Percentiles rank a stretch among this genome's conserved stretches.
phyloP scores from a whole-genome alignment of 2,888 invertebrate genomes.

The Zeuzera pyrina region DNA sequence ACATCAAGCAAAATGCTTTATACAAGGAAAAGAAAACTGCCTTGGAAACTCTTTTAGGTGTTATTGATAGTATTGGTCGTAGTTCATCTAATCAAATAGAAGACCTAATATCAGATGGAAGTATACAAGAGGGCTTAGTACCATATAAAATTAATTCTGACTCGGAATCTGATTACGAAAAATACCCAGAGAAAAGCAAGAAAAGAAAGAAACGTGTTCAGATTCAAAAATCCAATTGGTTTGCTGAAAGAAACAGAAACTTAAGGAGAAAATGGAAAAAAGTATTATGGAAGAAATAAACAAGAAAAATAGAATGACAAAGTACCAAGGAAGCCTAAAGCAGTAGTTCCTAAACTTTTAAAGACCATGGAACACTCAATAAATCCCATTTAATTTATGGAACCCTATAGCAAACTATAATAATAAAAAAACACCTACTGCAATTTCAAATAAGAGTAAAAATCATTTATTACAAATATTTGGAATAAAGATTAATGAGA shows the following conservation, averaged over 20 bases:
- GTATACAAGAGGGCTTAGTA: slow-evolving; percentile 9
- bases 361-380: too few relatives aligned
- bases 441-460: too few relatives aligned
- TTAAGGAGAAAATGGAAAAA: too few relatives aligned
- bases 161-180: slow-evolving; percentile 9
- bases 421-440: too few relatives aligned
- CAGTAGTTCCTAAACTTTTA: too few relatives aligned
- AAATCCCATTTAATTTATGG: too few relatives aligned
- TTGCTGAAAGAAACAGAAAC: slow-evolving; percentile 8
- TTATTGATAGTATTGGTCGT: slow-evolving; percentile 3
- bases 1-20: slow-evolving; percentile 6
- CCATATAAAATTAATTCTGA: slow-evolving; percentile 12
- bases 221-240: slow-evolving; percentile 6
- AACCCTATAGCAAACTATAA: too few relatives aligned
- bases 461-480: too few relatives aligned
- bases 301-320: slow-evolving; percentile 7
- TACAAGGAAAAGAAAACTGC: slow-evolving; percentile 6
- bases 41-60: slow-evolving; percentile 7
- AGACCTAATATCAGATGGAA: slow-evolving; percentile 9
- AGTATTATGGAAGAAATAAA: slow-evolving; percentile 8
- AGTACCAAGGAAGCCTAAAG: slow-evolving; percentile 6
- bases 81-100: slow-evolving; percentile 1
- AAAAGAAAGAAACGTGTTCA: slow-evolving; percentile 7
- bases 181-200: slow-evolving; percentile 10
- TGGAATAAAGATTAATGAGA: too few relatives aligned